Evolutionary conservation across 2,797 vertebrate species (phyloP), one percentile per base, ranked within the genome.

Genomic region (Oreortyx pictus): DNA sequence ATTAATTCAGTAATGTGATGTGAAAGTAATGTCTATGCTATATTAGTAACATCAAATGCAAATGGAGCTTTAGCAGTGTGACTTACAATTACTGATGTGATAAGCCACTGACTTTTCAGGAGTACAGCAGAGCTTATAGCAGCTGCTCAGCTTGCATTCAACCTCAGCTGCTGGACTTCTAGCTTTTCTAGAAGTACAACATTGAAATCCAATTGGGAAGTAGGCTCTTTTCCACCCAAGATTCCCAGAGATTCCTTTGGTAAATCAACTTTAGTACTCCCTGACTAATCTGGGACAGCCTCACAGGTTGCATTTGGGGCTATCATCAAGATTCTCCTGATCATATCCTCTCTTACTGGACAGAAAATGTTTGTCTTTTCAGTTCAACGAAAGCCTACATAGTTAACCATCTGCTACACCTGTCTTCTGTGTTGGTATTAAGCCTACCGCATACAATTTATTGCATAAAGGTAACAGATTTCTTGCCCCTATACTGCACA

Each of bases 61-160:
- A 90, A 79, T 17, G 10, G 47, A 85, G 33, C 49, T 46, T 60
- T 90, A 73, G 29, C 22, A 65, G 15, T 61, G 44, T 73, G 67
- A 80, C 24, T 82, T 35, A 79, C 43, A 61, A 33, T 54, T 64
- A 64, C 29, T 75, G 49, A 62, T 86, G 71, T 43, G 54, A 78
- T 85, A 90, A 86, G 24, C 46, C 75, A 47, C 52, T 84, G 83
- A 71, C 73, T 95, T 92, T 90, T 86, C 43, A 83, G 56, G 46
- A 79, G 31, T 76, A 68, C 57, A 90, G 65, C 46, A 94, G 93
- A 89, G 24, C 35, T 75, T 9, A 84, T 82, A 64, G 71, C 80
- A 86, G 61, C 85, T 95, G 67, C 50, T 86, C 50, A 43, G 61
- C 12, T 87, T 91, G 54, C 27, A 71, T 79, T 82, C 78, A 82